These are phyloP conservation scores for Oligia latruncula DNA, from an alignment of 2,888 invertebrate genomes.

Conservation along the genomic window DNA sequence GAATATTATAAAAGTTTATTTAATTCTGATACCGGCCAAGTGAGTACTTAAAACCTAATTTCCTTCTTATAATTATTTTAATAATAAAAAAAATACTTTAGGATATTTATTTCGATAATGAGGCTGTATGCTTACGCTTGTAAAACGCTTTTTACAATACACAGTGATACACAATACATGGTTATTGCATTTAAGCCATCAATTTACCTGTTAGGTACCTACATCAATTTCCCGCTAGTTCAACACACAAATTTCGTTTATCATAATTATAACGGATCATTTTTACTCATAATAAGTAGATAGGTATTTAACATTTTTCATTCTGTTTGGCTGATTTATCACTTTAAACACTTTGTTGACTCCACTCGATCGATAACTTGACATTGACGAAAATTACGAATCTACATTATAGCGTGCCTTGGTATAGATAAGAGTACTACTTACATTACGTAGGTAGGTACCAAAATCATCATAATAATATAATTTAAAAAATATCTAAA, in stretches of 20 bases:
- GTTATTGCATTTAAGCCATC: conserved; percentile 12
- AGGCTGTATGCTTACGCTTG: background rate
- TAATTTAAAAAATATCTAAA: background rate
- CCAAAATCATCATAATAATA: background rate
- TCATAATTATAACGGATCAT: conserved; percentile 4
- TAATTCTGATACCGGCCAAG: conserved; percentile 12
- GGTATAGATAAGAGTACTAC: conserved; percentile 23
- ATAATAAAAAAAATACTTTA: background rate
- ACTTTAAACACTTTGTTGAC: background rate
- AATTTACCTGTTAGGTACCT: conserved; percentile 2
- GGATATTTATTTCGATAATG: background rate
- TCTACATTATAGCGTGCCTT: background rate
- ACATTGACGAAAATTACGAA: conserved; percentile 25
- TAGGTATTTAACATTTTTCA: background rate
- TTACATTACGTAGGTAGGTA: background rate
- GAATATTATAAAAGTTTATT: background rate
- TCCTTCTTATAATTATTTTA: background rate
- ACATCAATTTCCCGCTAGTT: conserved; percentile 34
- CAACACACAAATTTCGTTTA: conserved; percentile 17
- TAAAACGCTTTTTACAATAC: background rate
- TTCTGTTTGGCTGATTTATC: conserved; percentile 20
- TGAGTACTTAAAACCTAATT: conserved; percentile 22
- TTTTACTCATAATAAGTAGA: conserved; percentile 16
- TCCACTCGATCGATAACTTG: conserved; percentile 34
- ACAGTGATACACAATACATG: conserved; percentile 10